These are phyloP conservation scores for Trichopria drosophilae DNA, from an alignment of 2,888 invertebrate species.

Conservation along the genomic window DNA sequence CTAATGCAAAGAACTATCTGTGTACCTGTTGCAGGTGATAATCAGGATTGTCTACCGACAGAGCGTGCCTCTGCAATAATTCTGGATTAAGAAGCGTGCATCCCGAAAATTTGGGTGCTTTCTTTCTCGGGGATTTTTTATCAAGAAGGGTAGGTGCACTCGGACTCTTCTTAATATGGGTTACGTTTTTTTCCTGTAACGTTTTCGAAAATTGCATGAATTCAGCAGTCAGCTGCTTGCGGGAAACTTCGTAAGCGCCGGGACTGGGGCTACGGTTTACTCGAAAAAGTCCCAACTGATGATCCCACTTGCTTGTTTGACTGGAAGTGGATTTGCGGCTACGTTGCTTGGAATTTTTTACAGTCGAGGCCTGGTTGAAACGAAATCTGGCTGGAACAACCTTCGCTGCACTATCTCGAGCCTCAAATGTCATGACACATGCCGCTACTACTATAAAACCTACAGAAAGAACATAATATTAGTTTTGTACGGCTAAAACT, in stretches of 20 bases:
- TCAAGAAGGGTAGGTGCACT: conserved; percentile 65
- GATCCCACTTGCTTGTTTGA: conserved; percentile 65
- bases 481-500: too few species aligned
- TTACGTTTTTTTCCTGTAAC: conserved; percentile 46
- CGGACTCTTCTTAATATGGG: conserved; percentile 61
- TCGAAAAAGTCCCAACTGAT: conserved; percentile 70
- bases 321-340: conserved; percentile 60
- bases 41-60: conserved; percentile 79
- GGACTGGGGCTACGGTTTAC: conserved; percentile 61
- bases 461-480: conserved; percentile 51
- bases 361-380: conserved; percentile 41
- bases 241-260: conserved; percentile 50
- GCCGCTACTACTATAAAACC: conserved; percentile 95
- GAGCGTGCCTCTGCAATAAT: conserved; percentile 74
- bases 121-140: conserved; percentile 52
- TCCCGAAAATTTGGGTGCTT: conserved; percentile 50
- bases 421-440: conserved; percentile 98
- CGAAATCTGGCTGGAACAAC: conserved; percentile 79
- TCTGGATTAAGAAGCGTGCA: conserved; percentile 66
- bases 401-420: conserved; percentile 90
- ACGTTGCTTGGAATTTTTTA: conserved; percentile 50
- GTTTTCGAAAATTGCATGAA: conserved; percentile 55
- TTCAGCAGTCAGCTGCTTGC: conserved; percentile 53
- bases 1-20: too few species aligned
- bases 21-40: conserved; percentile 52